Base-by-base conservation (phyloP, 2,888 invertebrate genomes). In the Celastrina argiolus region DNA sequence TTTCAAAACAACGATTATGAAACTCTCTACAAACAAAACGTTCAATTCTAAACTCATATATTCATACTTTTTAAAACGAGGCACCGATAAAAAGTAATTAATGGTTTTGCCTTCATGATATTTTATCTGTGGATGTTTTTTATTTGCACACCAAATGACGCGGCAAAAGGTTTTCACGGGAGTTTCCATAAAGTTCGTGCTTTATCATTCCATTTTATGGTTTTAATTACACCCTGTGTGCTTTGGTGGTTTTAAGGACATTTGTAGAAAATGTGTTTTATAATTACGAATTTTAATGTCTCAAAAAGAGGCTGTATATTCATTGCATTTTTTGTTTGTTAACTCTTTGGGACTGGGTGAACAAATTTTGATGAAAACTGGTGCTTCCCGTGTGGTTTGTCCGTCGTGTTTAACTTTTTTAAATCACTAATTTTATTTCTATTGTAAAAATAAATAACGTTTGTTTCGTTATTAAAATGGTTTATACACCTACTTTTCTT, bases 181-280 rank as follows among this genome's bases (percentile, higher is more conserved):
- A 68, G 65, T 75, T 78, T 80, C 79, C 75, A 77, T 71, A 69
- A 74, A 74, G 67, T 75, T 69, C 80, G 81, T 81, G 80, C 78
- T 81, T 78, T 82, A 81, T 84, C 81, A 78, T 72, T 72, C 69
- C 69, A 73, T 69, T 74, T 74, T 71, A 71, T 76, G 75, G 75
- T 76, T 79, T 61, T 82, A 83, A 84, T 84, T 81, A 82, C 81
- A 77, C 73, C 70, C 66, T 81, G 80, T 83, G 80, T 81, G 74
- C 77, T 80, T 76, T 78, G 76, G 76, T 22, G 5, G 12, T 26
- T 51, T 51, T 51, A 51, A 51, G 22, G 51, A 51, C 5, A 22
- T 51, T n/a, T n/a, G n/a, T n/a, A n/a, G n/a, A n/a, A n/a, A n/a
- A n/a, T n/a, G n/a, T n/a, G n/a, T n/a, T n/a, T n/a, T n/a, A n/a